Evolutionary conservation across 1,140 invertebrate species (phyloP).

Genomic region (Zaprionus ghesquierei): DNA sequence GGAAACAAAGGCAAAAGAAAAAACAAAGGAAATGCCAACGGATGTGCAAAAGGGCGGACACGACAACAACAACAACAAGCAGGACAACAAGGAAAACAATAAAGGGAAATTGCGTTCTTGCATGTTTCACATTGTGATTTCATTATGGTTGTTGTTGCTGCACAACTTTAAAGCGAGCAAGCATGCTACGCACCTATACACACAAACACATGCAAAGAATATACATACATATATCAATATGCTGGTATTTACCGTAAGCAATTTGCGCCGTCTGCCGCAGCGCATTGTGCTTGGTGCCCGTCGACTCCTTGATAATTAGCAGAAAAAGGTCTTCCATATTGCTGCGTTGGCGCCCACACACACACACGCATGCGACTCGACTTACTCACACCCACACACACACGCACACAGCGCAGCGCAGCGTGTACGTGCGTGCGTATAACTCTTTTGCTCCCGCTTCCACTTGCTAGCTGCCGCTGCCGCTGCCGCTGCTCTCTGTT

Average conservation of each 20-base stretch:
- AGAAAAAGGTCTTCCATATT: constrained; percentile 92
- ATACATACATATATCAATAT: neutral
- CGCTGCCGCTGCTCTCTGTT: constrained; percentile 37
- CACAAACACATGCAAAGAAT: neutral
- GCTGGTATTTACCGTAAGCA: constrained; percentile 87
- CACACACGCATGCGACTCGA: constrained; percentile 14
- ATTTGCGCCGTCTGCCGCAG: constrained; percentile 90
- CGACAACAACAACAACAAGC: constrained; percentile 15
- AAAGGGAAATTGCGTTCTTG: constrained; percentile 55
- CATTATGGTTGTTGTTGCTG: constrained; percentile 19
- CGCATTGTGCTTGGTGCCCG: constrained; percentile 88
- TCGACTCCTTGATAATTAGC: constrained; percentile 90
- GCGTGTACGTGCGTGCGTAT: neutral
- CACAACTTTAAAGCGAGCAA: constrained; percentile 5
- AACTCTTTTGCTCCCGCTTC: neutral
- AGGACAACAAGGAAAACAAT: constrained; percentile 13
- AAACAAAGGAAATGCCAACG: constrained; percentile 38
- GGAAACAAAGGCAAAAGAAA: constrained; percentile 11
- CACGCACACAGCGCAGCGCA: too few relatives aligned
- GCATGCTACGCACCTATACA: neutral
- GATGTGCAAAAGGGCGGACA: constrained; percentile 36
- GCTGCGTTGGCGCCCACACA: constrained; percentile 41
- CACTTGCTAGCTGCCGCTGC: neutral
- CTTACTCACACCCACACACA: neutral
- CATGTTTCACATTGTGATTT: constrained; percentile 31